phyloP scores from a whole-genome alignment of 2,113 vertebrate genomes.

The Chaetodon trifascialis region DNA sequence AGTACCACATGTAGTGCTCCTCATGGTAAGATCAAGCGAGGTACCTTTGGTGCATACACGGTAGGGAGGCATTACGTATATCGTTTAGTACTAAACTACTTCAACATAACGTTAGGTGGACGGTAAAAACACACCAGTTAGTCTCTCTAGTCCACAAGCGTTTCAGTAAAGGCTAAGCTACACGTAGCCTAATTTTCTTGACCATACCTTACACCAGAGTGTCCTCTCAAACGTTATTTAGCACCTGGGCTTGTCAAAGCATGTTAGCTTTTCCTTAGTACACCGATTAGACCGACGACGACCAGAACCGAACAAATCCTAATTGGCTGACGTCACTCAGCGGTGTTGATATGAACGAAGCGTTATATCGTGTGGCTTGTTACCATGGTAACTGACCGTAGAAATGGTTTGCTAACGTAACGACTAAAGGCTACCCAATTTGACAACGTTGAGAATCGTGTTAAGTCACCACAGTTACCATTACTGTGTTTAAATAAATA shows the following conservation, averaged over 20 bases:
- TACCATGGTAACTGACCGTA: conserved; percentile 65
- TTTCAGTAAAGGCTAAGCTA: conserved; percentile 1
- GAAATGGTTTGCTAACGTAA: not conserved
- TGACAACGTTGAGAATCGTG: not conserved
- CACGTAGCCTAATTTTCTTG: not conserved
- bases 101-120: not conserved
- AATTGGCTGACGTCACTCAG: not conserved
- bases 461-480: not conserved
- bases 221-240: conserved; percentile 6
- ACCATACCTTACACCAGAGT: conserved; percentile 39
- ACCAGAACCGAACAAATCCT: not conserved
- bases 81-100: conserved; percentile 10
- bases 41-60: not conserved
- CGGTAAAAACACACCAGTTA: conserved; percentile 28
- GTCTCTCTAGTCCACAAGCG: not conserved
- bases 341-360: not conserved
- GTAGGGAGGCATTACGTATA: not conserved
- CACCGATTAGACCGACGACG: not conserved
- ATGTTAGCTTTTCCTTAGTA: not conserved
- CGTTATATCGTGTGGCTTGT: conserved; percentile 46
- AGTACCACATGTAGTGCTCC: not conserved
- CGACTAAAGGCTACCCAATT: not conserved
- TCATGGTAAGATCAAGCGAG: not conserved
- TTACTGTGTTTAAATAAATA: not conserved
- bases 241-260: not conserved